Conservation (phyloP, 2,797 vertebrate genomes). For the Lagorchestes hirsutus region DNA sequence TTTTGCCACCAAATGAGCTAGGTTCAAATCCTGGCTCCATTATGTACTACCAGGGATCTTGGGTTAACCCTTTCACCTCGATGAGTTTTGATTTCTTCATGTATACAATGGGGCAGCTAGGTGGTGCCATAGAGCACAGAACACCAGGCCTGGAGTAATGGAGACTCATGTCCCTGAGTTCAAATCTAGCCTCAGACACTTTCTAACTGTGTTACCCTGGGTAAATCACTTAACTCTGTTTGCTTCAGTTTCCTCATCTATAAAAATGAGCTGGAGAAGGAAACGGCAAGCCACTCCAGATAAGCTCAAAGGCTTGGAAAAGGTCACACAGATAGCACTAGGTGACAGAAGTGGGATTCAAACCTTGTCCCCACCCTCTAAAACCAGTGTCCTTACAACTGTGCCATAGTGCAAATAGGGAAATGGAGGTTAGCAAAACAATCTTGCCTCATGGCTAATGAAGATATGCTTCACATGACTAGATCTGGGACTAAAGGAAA, state of each 20-base stretch:
- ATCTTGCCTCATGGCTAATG: not conserved
- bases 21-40: not conserved
- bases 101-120: not conserved
- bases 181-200: not conserved
- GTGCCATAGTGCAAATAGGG: not conserved
- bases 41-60: not conserved
- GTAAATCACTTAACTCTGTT: not conserved
- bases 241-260: not conserved
- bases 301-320: not conserved
- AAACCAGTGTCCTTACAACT: not conserved
- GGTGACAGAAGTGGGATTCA: not conserved
- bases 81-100: not conserved
- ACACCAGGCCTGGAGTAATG: not conserved
- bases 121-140: not conserved
- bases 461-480: not conserved
- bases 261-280: not conserved
- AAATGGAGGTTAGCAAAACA: not conserved
- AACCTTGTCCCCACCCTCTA: not conserved
- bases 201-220: not conserved
- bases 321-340: not conserved
- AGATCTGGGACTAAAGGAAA: not conserved
- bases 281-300: not conserved
- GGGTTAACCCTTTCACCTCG: not conserved
- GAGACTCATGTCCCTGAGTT: not conserved
- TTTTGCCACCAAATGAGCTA: not conserved